phyloP scores from a whole-genome alignment of 2,113 vertebrate species.

The Zosterops lateralis region DNA sequence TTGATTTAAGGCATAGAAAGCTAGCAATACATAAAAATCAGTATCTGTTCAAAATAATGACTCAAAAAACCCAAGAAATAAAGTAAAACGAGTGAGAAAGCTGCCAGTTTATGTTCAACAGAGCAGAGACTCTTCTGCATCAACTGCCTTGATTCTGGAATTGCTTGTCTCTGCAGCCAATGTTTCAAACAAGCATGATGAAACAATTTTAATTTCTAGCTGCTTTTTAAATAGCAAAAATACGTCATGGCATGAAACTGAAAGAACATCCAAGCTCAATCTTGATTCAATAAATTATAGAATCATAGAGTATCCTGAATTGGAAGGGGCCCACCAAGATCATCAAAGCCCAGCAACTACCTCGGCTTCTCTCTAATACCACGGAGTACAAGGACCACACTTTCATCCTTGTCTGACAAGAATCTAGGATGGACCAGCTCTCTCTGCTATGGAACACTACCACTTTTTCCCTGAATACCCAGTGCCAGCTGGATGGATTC shows the following conservation, averaged over 20 bases:
- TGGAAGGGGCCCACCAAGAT: background rate
- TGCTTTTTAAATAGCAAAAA: background rate
- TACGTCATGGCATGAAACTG: background rate
- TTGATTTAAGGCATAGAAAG: background rate
- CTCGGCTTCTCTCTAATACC: background rate
- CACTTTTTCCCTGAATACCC: background rate
- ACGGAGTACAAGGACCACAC: background rate
- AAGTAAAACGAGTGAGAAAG: background rate
- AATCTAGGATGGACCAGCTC: background rate
- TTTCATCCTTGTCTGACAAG: background rate
- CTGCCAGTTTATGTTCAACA: background rate
- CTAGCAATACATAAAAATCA: background rate
- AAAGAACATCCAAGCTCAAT: background rate
- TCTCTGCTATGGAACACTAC: background rate
- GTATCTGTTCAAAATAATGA: background rate
- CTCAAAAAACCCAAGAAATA: background rate
- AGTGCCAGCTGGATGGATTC: background rate
- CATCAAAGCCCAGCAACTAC: background rate
- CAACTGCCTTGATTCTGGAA: background rate
- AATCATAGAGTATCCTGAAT: background rate
- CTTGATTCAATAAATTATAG: background rate
- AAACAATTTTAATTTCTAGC: background rate
- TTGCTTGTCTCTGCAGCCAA: background rate
- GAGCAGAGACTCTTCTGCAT: background rate
- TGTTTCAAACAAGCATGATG: rapidly evolving